A percentile compares a stretch with the other conserved stretches of the same genome.
These are phyloP conservation scores for Cotesia vestalis DNA, from an alignment of 1,140 invertebrate genomes.

Conservation along the genomic window DNA sequence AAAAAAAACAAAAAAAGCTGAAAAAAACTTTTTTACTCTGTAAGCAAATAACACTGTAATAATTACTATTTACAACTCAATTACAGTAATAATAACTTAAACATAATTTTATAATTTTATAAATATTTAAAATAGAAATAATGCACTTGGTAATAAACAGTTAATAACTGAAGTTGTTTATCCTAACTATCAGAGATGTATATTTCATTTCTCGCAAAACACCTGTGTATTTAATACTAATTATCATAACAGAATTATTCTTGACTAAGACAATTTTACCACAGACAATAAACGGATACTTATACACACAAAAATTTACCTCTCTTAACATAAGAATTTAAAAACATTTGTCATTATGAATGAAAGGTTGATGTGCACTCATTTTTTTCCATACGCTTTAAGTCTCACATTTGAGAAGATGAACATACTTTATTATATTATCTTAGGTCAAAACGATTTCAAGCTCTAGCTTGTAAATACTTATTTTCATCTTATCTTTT, in stretches of 20 bases:
- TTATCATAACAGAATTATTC: constrained; percentile 55
- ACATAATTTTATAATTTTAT: background rate
- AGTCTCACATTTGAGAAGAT: too few species aligned
- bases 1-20: too few species aligned
- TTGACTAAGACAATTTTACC: constrained; percentile 48
- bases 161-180: background rate
- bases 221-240: constrained; percentile 47
- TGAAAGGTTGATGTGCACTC: background rate
- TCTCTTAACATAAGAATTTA: background rate
- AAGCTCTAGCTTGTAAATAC: too few species aligned
- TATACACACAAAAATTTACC: background rate
- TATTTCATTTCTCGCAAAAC: constrained; percentile 35
- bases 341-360: background rate
- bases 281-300: constrained; percentile 39
- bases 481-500: too few species aligned
- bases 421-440: too few species aligned
- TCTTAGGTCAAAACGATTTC: too few species aligned
- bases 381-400: too few species aligned
- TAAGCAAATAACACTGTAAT: background rate
- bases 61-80: too few species aligned
- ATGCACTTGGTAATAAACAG: too few species aligned
- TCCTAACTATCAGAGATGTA: constrained; percentile 8
- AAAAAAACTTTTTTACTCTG: too few species aligned
- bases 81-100: too few species aligned
- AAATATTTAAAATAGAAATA: background rate